Conservation (phyloP, 2,888 invertebrate species). For the Nemotelus pantherinus region DNA sequence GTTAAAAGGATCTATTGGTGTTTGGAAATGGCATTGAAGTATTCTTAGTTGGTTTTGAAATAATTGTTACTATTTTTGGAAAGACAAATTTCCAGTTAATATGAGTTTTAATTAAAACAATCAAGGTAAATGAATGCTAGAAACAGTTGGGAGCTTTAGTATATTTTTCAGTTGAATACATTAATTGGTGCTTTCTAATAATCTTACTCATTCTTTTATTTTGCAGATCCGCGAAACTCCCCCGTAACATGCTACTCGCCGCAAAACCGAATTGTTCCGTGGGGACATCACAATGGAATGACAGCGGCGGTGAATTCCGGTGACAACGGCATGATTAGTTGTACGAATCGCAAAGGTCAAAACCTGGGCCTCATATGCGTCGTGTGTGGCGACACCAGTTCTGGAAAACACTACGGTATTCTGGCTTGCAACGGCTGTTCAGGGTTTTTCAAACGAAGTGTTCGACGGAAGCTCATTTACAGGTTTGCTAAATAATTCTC, state of each 20-base stretch:
- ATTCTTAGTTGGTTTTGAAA: too few species aligned
- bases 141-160: too few species aligned
- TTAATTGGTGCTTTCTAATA: too few species aligned
- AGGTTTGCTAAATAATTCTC: conserved; percentile 71
- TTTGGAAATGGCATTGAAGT: too few species aligned
- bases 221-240: conserved; percentile 60
- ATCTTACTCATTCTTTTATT: neutral
- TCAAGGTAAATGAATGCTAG: too few species aligned
- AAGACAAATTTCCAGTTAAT: too few species aligned
- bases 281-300: conserved; percentile 61
- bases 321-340: conserved; percentile 53
- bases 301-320: conserved; percentile 52
- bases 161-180: too few species aligned
- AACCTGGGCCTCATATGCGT: conserved; percentile 88
- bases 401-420: conserved; percentile 97
- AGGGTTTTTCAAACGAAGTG: conserved; percentile 98
- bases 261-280: conserved; percentile 60
- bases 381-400: conserved; percentile 96
- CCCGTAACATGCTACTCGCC: conserved; percentile 61
- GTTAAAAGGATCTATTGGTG: too few species aligned
- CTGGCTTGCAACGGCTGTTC: conserved; percentile 99
- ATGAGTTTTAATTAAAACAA: too few species aligned
- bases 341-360: conserved; percentile 66
- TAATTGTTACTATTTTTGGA: too few species aligned
- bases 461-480: conserved; percentile 95